phyloP scores from a whole-genome alignment of 1,140 invertebrate species.

The Dendrolimus punctatus region DNA sequence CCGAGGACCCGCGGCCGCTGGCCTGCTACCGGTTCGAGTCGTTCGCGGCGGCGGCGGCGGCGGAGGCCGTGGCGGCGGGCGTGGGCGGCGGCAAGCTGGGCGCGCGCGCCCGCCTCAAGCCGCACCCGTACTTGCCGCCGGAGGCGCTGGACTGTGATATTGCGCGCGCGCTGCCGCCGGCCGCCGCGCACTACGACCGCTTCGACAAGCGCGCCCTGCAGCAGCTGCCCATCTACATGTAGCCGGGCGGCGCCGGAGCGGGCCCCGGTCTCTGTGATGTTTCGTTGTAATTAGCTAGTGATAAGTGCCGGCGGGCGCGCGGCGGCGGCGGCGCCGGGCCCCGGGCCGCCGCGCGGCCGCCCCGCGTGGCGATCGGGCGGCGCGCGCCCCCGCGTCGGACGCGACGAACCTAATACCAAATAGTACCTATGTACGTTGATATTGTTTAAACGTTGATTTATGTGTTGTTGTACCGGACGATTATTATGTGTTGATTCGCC shows the following conservation, averaged over 20 bases:
- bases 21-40: slow-evolving; percentile 37
- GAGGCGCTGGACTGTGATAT: slow-evolving; percentile 59
- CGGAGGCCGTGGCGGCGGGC: slow-evolving; percentile 17
- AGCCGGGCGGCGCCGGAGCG: slow-evolving; percentile 31
- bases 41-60: slow-evolving; percentile 24
- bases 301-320: slow-evolving; percentile 33
- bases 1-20: slow-evolving; percentile 18
- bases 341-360: slow-evolving; percentile 10
- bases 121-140: slow-evolving; percentile 56
- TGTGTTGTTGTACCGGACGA: slow-evolving; percentile 49
- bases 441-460: slow-evolving; percentile 55
- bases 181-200: slow-evolving; percentile 53
- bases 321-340: slow-evolving; percentile 10
- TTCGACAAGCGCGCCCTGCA: slow-evolving; percentile 65
- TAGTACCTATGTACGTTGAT: slow-evolving; percentile 58
- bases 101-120: slow-evolving; percentile 41
- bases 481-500: slow-evolving; percentile 19
- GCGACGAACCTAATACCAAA: slow-evolving; percentile 54
- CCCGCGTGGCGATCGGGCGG: slow-evolving; percentile 8
- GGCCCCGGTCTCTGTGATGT: slow-evolving; percentile 53
- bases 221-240: slow-evolving; percentile 67
- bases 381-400: slow-evolving; percentile 14
- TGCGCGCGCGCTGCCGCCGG: slow-evolving; percentile 44
- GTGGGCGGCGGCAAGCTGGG: slow-evolving; percentile 32
- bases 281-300: slow-evolving; percentile 57